Evolutionary conservation across 2,113 vertebrate species (phyloP).

Genomic region (Sylvicapra grimmia): DNA sequence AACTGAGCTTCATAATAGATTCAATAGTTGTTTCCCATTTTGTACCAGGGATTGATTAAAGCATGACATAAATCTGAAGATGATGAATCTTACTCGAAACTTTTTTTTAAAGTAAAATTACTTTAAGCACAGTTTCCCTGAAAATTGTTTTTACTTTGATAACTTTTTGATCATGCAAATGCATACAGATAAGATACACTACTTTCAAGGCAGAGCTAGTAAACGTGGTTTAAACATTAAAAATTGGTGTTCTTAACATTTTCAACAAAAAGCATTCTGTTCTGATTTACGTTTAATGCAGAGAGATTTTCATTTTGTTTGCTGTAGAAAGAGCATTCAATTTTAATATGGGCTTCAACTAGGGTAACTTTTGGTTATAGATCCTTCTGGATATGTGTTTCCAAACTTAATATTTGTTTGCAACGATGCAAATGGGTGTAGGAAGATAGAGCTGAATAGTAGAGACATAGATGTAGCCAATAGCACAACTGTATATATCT

Average conservation of each 20-base stretch:
- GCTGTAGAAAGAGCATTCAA: background rate
- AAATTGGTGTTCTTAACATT: constrained; percentile 26
- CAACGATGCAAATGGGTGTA: background rate
- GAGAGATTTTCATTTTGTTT: constrained; percentile 9
- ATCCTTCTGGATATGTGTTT: constrained; percentile 18
- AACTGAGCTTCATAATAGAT: background rate
- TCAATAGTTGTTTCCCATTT: background rate
- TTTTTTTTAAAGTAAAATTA: background rate
- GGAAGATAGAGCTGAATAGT: background rate
- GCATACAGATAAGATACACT: background rate
- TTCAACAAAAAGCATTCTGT: background rate
- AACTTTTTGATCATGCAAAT: background rate
- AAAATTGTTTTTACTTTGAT: constrained; percentile 2
- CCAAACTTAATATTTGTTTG: background rate
- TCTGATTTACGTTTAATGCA: background rate
- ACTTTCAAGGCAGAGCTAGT: background rate
- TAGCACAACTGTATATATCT: background rate
- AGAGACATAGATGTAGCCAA: background rate
- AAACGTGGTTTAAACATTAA: constrained; percentile 1
- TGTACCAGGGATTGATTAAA: background rate
- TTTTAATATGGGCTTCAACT: background rate
- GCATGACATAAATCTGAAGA: background rate
- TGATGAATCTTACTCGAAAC: background rate
- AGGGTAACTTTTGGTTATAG: background rate
- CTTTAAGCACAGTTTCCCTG: background rate